Percentiles rank a stretch among this genome's conserved stretches.
These are phyloP conservation scores for Leptarthrus brevirostris DNA, from an alignment of 2,888 invertebrate genomes.

Conservation along the genomic window DNA sequence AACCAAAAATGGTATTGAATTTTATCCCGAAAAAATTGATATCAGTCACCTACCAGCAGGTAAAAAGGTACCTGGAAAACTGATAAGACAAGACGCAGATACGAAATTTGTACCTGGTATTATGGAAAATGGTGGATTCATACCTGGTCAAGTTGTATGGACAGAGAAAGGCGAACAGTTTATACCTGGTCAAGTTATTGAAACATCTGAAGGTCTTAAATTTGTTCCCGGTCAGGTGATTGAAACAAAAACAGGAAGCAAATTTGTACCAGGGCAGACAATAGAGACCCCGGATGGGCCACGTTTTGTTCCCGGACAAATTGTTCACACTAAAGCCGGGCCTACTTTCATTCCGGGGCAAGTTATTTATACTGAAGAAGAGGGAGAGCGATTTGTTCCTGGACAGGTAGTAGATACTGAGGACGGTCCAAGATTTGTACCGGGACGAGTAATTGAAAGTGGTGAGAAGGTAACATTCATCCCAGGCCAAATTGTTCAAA, in stretches of 20 bases:
- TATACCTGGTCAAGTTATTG: slow-evolving; percentile 79
- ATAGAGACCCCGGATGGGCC: slow-evolving; percentile 77
- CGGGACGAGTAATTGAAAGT: slow-evolving; percentile 79
- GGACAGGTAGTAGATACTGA: slow-evolving; percentile 80
- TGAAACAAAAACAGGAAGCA: slow-evolving; percentile 75
- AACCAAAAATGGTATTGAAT: slow-evolving; percentile 74
- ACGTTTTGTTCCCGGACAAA: slow-evolving; percentile 82
- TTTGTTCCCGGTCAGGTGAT: slow-evolving; percentile 83
- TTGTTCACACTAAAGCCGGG: slow-evolving; percentile 79
- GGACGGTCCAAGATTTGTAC: slow-evolving; percentile 77
- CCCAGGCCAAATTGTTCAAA: slow-evolving; percentile 81
- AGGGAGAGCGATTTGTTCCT: slow-evolving; percentile 70
- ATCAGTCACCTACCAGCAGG: slow-evolving; percentile 70
- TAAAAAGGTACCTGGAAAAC: slow-evolving; percentile 74
- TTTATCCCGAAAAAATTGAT: slow-evolving; percentile 68
- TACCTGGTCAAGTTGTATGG: slow-evolving; percentile 77
- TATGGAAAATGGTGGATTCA: slow-evolving; percentile 75
- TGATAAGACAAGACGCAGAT: slow-evolving; percentile 72
- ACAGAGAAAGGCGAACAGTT: slow-evolving; percentile 79
- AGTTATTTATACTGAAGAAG: slow-evolving; percentile 71
- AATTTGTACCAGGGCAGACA: slow-evolving; percentile 82
- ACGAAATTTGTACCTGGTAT: slow-evolving; percentile 77
- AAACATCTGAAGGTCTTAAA: slow-evolving; percentile 75
- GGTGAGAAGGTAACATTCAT: slow-evolving; percentile 80
- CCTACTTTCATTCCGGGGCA: slow-evolving; percentile 84